A percentile compares a stretch with the other conserved stretches of the same genome.
phyloP scores from a whole-genome alignment of 1,140 invertebrate species.

The Achatina immaculata region DNA sequence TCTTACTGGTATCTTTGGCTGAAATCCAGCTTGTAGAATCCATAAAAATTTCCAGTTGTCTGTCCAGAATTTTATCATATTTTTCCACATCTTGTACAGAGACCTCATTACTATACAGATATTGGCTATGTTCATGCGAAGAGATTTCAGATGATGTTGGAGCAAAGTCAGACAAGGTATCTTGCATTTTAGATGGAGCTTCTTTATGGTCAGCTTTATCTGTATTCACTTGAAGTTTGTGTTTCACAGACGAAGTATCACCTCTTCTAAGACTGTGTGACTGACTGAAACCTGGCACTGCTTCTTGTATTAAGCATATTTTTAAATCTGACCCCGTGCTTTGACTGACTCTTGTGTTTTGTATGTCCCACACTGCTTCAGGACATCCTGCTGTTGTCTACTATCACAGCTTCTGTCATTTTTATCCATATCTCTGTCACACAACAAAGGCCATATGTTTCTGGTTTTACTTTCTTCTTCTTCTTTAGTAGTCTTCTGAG shows the following conservation, averaged over 20 bases:
- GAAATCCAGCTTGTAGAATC: conserved; percentile 8
- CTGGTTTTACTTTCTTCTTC: no score
- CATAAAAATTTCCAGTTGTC: background rate
- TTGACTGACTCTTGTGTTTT: background rate
- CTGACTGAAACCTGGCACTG: background rate
- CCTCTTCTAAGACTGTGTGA: background rate
- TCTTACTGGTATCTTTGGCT: background rate
- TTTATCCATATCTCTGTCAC: no score
- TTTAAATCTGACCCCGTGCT: background rate
- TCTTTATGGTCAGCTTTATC: background rate
- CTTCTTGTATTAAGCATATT: background rate
- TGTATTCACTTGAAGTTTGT: background rate
- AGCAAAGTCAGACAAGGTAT: background rate
- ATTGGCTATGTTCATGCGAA: background rate
- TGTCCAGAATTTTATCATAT: background rate
- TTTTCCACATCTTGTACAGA: background rate
- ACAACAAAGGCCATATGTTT: no score
- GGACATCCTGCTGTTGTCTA: no score
- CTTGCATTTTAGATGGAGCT: background rate
- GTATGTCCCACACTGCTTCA: no score
- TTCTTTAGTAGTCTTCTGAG: no score
- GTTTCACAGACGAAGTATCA: background rate
- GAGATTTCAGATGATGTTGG: background rate
- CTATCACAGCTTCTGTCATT: no score
- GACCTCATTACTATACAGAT: background rate